Percentiles rank a stretch among this genome's conserved stretches.
These are phyloP conservation scores for Thalassoma bifasciatum DNA, from an alignment of 2,113 vertebrate species.

Conservation along the genomic window DNA sequence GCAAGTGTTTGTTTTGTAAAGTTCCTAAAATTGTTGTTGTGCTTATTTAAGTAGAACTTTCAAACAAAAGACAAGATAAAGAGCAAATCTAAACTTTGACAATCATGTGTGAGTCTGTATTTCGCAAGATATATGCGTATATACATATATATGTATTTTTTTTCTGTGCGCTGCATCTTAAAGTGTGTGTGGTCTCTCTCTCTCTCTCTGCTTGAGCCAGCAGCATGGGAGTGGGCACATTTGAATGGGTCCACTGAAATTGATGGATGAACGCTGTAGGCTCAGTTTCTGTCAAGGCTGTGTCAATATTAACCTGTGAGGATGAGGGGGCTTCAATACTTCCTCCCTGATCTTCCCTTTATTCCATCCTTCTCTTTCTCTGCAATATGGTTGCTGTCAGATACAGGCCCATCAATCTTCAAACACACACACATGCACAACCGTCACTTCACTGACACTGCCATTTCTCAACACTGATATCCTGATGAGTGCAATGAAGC, in stretches of 20 bases:
- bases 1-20: conserved; percentile 74
- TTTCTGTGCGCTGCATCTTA: conserved; percentile 14
- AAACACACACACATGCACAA: conserved; percentile 57
- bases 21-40: conserved; percentile 60
- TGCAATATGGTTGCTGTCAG: conserved; percentile 76
- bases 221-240: conserved; percentile 36
- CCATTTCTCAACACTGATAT: conserved; percentile 94
- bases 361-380: conserved; percentile 53
- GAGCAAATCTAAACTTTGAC: conserved; percentile 15
- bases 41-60: conserved; percentile 71
- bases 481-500: conserved; percentile 97
- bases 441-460: conserved; percentile 91
- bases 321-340: conserved; percentile 70
- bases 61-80: conserved; percentile 25
- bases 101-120: conserved; percentile 4
- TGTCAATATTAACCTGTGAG: conserved; percentile 84
- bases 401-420: conserved; percentile 67
- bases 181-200: conserved; percentile 50
- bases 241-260: conserved; percentile 66
- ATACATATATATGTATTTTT: too few relatives aligned
- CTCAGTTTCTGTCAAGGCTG: conserved; percentile 74
- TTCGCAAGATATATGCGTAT: not conserved
- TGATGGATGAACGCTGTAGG: conserved; percentile 75
- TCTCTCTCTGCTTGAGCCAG: conserved; percentile 29
- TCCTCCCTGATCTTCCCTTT: conserved; percentile 52